Conservation (phyloP, 2,113 vertebrate species). For the Mesoclemmys tuberculata region DNA sequence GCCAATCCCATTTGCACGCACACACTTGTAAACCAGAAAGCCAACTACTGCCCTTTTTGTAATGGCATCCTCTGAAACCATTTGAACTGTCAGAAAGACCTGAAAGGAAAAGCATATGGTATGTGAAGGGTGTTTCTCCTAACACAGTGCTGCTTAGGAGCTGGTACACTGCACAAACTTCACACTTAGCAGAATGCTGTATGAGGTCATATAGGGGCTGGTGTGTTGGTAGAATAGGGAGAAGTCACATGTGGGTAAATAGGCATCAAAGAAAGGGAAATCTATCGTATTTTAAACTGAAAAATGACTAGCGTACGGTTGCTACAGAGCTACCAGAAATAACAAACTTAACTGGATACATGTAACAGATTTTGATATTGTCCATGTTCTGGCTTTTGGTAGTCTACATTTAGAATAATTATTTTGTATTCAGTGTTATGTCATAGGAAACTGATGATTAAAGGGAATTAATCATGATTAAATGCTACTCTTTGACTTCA, state of each 20-base stretch:
- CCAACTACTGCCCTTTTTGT: background rate
- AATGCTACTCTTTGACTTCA: background rate
- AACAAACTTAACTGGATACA: background rate
- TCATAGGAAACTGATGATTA: background rate
- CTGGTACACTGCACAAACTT: background rate
- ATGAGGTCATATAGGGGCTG: background rate
- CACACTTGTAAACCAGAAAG: background rate
- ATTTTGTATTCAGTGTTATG: background rate
- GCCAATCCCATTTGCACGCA: background rate
- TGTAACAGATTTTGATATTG: background rate
- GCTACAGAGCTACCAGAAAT: background rate
- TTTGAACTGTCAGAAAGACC: background rate
- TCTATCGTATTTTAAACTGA: slow-evolving; percentile 5
- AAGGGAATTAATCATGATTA: slow-evolving; percentile 3
- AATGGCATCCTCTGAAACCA: background rate
- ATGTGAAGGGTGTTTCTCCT: background rate
- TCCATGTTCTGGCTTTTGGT: too few species aligned
- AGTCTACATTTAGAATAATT: slow-evolving; percentile 1
- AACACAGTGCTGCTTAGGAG: background rate
- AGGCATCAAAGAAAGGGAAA: background rate
- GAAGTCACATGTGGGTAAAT: slow-evolving; percentile 22
- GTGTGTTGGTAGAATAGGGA: background rate
- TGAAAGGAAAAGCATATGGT: background rate
- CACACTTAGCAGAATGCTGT: background rate
- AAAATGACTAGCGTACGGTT: background rate